Evolutionary conservation across 2,113 vertebrate genomes (phyloP).

Genomic region (Notothenia coriiceps): DNA sequence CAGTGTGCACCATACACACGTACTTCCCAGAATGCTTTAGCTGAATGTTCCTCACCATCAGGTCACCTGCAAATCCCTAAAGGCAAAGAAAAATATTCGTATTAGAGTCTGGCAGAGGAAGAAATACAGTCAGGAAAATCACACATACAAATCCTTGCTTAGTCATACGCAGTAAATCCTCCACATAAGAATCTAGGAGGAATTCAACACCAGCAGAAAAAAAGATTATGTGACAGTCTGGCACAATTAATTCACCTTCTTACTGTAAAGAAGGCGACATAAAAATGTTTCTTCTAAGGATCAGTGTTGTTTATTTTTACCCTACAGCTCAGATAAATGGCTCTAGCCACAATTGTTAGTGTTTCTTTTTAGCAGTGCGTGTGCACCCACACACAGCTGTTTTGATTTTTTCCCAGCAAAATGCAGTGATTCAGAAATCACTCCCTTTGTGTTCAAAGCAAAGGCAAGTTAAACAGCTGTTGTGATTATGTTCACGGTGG

Average conservation of each 20-base stretch:
- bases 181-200: constrained; percentile 14
- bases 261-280: constrained; percentile 8
- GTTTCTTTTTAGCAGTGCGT: background rate
- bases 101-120: background rate
- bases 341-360: constrained; percentile 23
- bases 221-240: background rate
- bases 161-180: constrained; percentile 28
- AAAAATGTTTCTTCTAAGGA: background rate
- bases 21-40: constrained; percentile 92
- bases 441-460: constrained; percentile 31
- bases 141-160: background rate
- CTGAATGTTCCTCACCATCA: constrained; percentile 94
- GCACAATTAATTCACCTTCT: constrained; percentile 44
- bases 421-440: constrained; percentile 8
- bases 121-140: constrained; percentile 13
- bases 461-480: constrained; percentile 50
- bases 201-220: background rate
- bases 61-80: constrained; percentile 90
- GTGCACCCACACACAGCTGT: background rate
- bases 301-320: constrained; percentile 28
- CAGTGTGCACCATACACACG: constrained; percentile 88
- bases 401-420: background rate
- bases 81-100: constrained; percentile 27
- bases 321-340: constrained; percentile 36
- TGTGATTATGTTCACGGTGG: constrained; percentile 27